These are phyloP conservation scores for Agrochola lota DNA, from an alignment of 2,888 invertebrate species.

Conservation along the genomic window DNA sequence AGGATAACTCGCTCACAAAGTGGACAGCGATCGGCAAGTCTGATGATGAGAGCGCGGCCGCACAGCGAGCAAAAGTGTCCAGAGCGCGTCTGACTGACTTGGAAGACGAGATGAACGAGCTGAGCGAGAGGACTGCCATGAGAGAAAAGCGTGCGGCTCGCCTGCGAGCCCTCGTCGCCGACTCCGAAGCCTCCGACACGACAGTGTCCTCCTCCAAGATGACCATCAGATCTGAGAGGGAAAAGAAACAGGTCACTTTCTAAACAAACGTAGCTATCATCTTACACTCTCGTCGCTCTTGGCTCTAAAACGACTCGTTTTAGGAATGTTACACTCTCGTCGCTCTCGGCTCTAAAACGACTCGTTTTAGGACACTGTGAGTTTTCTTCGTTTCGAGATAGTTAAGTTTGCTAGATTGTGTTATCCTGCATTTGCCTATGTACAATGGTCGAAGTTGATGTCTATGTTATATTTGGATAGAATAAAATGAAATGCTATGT, in stretches of 20 bases:
- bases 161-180: slow-evolving; percentile 93
- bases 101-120: slow-evolving; percentile 94
- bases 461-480: slow-evolving; percentile 86
- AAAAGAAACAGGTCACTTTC: slow-evolving; percentile 89
- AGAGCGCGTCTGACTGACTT: slow-evolving; percentile 93
- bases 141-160: slow-evolving; percentile 93
- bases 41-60: slow-evolving; percentile 90
- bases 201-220: slow-evolving; percentile 81
- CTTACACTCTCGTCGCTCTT: slow-evolving; percentile 67
- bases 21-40: slow-evolving; percentile 91
- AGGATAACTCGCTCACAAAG: slow-evolving; percentile 89
- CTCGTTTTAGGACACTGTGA: slow-evolving; percentile 70
- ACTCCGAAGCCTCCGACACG: slow-evolving; percentile 85
- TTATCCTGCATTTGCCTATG: slow-evolving; percentile 84
- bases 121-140: slow-evolving; percentile 92
- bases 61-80: slow-evolving; percentile 91
- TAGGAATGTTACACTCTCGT: slow-evolving; percentile 64
- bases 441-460: slow-evolving; percentile 80
- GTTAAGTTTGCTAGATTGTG: slow-evolving; percentile 81
- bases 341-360: slow-evolving; percentile 72
- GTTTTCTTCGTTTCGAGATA: slow-evolving; percentile 74
- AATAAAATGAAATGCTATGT: slow-evolving; percentile 83
- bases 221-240: slow-evolving; percentile 84
- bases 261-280: slow-evolving; percentile 72
- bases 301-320: slow-evolving; percentile 71